These are phyloP conservation scores for Darevskia nairensis DNA, from an alignment of 2,797 vertebrate species.

Conservation along the genomic window DNA sequence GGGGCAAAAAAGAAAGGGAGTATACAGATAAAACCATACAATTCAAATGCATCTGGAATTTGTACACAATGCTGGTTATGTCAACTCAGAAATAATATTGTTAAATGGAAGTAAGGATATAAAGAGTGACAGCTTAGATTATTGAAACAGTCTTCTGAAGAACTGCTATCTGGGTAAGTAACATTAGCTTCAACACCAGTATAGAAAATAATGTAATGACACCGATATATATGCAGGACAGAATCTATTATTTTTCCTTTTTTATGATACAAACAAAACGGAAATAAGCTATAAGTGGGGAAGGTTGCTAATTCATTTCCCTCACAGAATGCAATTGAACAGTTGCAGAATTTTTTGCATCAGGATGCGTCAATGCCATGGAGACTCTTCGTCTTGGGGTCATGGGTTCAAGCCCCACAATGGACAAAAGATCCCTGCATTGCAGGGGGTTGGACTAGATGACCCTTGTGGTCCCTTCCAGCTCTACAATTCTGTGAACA, in stretches of 20 bases:
- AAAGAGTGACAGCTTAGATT: background rate
- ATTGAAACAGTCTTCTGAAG: background rate
- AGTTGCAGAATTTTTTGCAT: background rate
- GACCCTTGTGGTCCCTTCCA: too few species aligned
- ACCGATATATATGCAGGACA: background rate
- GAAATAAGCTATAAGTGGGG: background rate
- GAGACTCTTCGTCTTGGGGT: too few species aligned
- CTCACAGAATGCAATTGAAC: background rate
- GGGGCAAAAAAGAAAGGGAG: background rate
- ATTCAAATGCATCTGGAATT: slow-evolving; percentile 11
- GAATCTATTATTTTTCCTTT: background rate
- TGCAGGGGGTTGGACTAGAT: too few species aligned
- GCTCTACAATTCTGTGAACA: background rate
- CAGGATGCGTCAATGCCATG: background rate
- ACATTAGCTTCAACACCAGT: background rate
- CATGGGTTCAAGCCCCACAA: too few species aligned
- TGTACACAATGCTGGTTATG: background rate
- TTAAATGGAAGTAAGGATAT: background rate
- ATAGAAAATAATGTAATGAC: background rate
- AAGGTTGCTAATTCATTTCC: background rate
- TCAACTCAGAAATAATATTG: background rate
- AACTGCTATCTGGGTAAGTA: background rate
- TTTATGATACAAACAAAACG: background rate
- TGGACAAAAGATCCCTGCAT: too few species aligned
- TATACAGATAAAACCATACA: background rate